Evolutionary conservation across 2,113 vertebrate genomes (phyloP).

Genomic region (Gambusia affinis): DNA sequence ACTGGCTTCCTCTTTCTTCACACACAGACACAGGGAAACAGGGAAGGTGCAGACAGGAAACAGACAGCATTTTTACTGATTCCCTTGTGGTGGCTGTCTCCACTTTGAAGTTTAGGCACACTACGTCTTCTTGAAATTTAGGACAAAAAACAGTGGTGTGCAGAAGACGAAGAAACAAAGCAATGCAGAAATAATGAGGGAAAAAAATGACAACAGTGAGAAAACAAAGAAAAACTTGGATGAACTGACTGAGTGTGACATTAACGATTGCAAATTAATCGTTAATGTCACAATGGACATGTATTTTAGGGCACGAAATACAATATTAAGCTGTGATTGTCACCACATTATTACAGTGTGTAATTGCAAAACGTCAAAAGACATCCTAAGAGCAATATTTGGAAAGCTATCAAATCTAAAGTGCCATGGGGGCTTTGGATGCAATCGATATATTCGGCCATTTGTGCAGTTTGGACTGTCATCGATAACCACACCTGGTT

Average conservation of each 20-base stretch:
- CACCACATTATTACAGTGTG: neutral
- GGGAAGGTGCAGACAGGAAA: neutral
- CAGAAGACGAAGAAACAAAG: neutral
- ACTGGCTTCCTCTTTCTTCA: neutral
- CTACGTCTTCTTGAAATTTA: constrained; percentile 18
- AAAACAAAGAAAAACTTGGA: neutral
- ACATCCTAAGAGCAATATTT: neutral
- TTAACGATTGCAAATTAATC: neutral
- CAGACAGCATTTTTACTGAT: neutral
- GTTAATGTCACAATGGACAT: neutral
- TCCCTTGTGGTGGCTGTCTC: constrained; percentile 9
- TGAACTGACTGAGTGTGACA: neutral
- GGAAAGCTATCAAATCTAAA: neutral
- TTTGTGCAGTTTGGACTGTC: too few relatives aligned
- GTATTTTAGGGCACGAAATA: neutral
- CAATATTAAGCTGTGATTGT: neutral
- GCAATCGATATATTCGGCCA: neutral
- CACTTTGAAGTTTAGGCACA: neutral
- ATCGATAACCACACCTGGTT: too few relatives aligned
- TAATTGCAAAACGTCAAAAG: neutral
- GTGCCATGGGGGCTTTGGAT: neutral
- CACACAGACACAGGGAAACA: constrained; percentile 1
- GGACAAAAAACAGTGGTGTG: constrained; percentile 5
- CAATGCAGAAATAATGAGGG: neutral
- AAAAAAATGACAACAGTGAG: neutral